A percentile compares a stretch with the other conserved stretches of the same genome.
Evolutionary conservation across 2,797 vertebrate genomes (phyloP).

Genomic region (Gobio occitaniae): DNA sequence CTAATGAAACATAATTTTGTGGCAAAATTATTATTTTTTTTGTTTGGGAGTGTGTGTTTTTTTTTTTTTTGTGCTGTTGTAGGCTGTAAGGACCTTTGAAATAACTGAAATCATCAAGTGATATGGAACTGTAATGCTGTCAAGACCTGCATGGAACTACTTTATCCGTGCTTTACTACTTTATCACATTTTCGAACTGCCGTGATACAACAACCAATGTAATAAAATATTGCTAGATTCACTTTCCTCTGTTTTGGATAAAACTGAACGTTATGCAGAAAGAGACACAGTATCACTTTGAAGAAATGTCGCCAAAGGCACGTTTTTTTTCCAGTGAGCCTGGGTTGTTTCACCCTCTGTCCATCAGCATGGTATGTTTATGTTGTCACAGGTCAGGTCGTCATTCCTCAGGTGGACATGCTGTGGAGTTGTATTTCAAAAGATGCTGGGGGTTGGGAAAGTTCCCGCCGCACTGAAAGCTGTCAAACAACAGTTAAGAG

Average conservation of each 20-base stretch:
- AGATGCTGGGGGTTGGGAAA: conserved; percentile 32
- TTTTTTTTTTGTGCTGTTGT: too few relatives aligned
- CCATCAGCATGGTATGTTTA: conserved; percentile 17
- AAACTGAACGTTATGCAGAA: neutral
- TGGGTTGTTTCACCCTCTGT: conserved; percentile 18
- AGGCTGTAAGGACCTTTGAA: too few relatives aligned
- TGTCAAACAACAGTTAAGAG: conserved; percentile 33
- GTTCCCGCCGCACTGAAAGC: conserved; percentile 7
- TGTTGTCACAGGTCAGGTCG: conserved; percentile 38
- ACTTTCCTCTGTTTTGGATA: neutral
- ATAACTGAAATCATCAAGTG: too few relatives aligned
- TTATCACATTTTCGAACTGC: neutral
- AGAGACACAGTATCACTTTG: neutral
- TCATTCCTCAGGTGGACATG: conserved; percentile 19
- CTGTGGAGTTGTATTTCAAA: conserved; percentile 38
- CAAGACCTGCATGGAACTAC: too few relatives aligned
- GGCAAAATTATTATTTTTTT: too few relatives aligned
- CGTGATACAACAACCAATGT: neutral
- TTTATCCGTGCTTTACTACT: too few relatives aligned
- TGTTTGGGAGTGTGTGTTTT: too few relatives aligned
- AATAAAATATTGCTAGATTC: neutral
- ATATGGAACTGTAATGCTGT: too few relatives aligned
- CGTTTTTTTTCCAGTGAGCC: neutral
- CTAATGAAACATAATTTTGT: too few relatives aligned
- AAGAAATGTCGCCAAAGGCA: neutral